phyloP scores from a whole-genome alignment of 2,888 invertebrate species.

The Hedychridium roseum region DNA sequence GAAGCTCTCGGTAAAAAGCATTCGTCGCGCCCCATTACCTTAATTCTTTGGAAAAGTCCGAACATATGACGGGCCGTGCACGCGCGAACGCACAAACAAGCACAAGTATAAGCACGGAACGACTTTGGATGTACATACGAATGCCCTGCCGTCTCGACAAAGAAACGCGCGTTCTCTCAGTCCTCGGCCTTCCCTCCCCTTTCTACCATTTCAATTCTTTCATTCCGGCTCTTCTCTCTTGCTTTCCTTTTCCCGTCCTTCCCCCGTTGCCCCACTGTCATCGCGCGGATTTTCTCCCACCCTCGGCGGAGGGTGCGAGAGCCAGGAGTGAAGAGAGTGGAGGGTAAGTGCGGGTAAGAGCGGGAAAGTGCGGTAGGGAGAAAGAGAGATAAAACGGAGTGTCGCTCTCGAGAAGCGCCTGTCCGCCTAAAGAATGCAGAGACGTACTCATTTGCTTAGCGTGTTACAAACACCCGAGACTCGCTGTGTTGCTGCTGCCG shows the following conservation, averaged over 20 bases:
- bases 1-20: no score
- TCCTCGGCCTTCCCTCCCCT: conserved; percentile 9
- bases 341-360: not conserved
- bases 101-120: conserved; percentile 16
- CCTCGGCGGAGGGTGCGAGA: no score
- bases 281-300: not conserved
- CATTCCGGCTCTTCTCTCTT: conserved; percentile 9
- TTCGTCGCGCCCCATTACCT: no score
- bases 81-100: conserved; percentile 9
- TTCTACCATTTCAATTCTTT: conserved; percentile 9
- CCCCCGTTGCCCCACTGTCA: not conserved
- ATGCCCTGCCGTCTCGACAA: conserved; percentile 23
- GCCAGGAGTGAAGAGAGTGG: no score
- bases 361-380: conserved; percentile 7
- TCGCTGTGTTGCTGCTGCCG: not conserved
- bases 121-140: conserved; percentile 22
- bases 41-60: no score
- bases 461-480: conserved; percentile 33
- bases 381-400: conserved; percentile 30
- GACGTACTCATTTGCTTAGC: conserved; percentile 53
- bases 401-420: conserved; percentile 51
- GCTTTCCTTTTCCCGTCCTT: conserved; percentile 2
- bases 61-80: no score
- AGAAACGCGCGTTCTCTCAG: conserved; percentile 17
- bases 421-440: conserved; percentile 52